Evolutionary conservation across 92 coral and sea anemone genomes (phyloP).

Genomic region (Paramuricea clavata): DNA sequence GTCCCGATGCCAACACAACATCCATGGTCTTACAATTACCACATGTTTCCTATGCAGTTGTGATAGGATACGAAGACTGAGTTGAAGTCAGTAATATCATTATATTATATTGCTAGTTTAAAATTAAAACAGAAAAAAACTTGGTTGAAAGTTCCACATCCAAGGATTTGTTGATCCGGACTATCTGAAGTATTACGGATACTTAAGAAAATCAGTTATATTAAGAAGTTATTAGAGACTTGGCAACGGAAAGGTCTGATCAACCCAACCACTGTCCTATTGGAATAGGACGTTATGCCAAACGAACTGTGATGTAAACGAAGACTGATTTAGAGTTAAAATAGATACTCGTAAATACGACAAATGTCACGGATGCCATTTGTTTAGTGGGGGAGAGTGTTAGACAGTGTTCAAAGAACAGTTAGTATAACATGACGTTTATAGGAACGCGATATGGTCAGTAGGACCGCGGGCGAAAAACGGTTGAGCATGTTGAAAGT

Average conservation of each 20-base stretch:
- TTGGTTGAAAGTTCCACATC: background rate
- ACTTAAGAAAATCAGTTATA: background rate
- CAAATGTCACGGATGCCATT: constrained; percentile 15
- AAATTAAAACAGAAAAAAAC: background rate
- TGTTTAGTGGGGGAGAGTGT: no score
- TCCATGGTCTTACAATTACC: background rate
- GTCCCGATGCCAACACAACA: background rate
- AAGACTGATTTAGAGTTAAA: no score
- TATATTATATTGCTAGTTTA: background rate
- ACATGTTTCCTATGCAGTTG: background rate
- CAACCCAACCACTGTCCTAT: constrained; percentile 32
- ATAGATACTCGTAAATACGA: constrained; percentile 18
- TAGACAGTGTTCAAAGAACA: constrained; percentile 10
- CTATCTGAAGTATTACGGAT: background rate
- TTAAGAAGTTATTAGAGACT: background rate
- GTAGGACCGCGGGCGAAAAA: no score
- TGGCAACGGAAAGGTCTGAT: constrained; percentile 41
- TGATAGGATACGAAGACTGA: background rate
- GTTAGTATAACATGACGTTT: no score
- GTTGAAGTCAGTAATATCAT: background rate
- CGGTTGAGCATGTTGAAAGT: no score
- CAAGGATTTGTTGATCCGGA: background rate
- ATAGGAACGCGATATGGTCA: no score
- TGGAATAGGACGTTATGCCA: no score
- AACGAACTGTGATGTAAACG: no score